Base-by-base conservation (phyloP, 1,140 invertebrate genomes). In the Aphelenchoides fujianensis region DNA sequence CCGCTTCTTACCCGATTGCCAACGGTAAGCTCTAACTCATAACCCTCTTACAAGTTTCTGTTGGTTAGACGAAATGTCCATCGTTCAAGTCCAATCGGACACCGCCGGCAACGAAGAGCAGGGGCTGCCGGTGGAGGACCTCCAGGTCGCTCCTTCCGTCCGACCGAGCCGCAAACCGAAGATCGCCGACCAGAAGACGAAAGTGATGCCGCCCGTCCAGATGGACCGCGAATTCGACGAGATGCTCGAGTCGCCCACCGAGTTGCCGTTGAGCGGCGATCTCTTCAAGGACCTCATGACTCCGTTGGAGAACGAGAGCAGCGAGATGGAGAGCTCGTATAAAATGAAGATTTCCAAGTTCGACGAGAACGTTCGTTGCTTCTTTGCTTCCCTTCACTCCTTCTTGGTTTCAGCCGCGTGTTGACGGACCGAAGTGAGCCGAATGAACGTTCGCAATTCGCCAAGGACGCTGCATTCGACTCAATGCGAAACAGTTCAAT, bases 11-110 rank as follows among this genome's bases (percentile, higher is more conserved):
- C n/a, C n/a, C n/a, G n/a, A n/a, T n/a, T n/a, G n/a, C n/a, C n/a
- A n/a, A n/a, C n/a, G n/a, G n/a, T n/a, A n/a, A n/a, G n/a, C n/a
- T n/a, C n/a, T n/a, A n/a, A n/a, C n/a, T n/a, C n/a, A n/a, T n/a
- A n/a, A n/a, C n/a, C n/a, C n/a, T n/a, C n/a, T n/a, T n/a, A n/a
- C n/a, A n/a, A n/a, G n/a, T n/a, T n/a, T n/a, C n/a, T n/a, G n/a
- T n/a, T n/a, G n/a, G n/a, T n/a, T n/a, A 48, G 41, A 48, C 41
- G 41, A 48, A 16, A 48, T 48, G 41, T 23, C 41, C 41, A 48
- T 48, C 12, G 23, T 23, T 61, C 57, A 61, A 61, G 59, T 61
- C 19, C n/a, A 61, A 16, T 34, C 59, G 36, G 31, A 61, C 1
- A 61, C n/a, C 16, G 31, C n/a, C 16, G 36, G 36, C 59, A 61